Percentiles rank a stretch among this genome's conserved stretches.
Conservation (phyloP, 2,797 vertebrate genomes). For the Alfaro cultratus region DNA sequence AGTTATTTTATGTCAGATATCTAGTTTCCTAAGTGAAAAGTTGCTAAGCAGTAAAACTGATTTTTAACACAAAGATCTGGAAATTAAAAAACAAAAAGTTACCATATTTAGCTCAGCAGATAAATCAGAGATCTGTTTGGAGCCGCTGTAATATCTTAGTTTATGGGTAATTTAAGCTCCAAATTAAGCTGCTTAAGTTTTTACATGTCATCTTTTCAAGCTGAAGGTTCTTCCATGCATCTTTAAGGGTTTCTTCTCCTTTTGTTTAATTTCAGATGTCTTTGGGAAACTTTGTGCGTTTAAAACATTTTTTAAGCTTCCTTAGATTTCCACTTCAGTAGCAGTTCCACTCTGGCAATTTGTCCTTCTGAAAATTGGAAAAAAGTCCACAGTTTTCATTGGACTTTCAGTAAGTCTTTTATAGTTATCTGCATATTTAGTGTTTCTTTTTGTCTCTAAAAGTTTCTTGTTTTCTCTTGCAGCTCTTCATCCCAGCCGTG, state of each 20-base stretch:
- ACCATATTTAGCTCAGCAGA: background rate
- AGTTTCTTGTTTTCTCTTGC: constrained; percentile 26
- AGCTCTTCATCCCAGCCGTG: constrained; percentile 81
- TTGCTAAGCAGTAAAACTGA: background rate
- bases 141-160: background rate
- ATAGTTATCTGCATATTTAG: background rate
- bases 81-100: background rate
- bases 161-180: background rate
- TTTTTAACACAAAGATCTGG: background rate
- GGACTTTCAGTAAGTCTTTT: constrained; percentile 69
- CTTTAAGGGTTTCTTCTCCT: no score
- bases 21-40: background rate
- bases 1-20: background rate
- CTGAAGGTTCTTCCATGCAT: no score
- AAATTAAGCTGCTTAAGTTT: background rate
- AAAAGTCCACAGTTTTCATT: constrained; percentile 75
- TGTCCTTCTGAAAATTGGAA: constrained; percentile 78
- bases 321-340: constrained; percentile 73
- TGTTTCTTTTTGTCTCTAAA: background rate
- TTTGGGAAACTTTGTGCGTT: background rate
- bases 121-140: background rate
- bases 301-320: background rate
- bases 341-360: constrained; percentile 81
- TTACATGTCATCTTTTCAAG: no score
- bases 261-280: no score